These are phyloP conservation scores for Sturnira hondurensis DNA, from an alignment of 2,113 vertebrate genomes.

Conservation along the genomic window DNA sequence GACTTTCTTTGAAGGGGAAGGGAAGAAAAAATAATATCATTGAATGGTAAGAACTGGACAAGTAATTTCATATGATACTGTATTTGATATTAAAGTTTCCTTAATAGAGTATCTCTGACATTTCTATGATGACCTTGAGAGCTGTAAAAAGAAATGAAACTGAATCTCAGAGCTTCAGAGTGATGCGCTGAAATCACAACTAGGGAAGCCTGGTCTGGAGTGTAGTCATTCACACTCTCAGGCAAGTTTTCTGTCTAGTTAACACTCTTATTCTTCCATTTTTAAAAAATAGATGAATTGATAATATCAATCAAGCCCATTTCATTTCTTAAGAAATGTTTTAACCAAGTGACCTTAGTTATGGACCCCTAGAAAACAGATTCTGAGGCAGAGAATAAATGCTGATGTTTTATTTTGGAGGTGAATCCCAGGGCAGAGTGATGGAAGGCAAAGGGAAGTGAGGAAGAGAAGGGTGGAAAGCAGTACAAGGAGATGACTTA, in stretches of 20 bases:
- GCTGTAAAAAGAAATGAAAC: not conserved
- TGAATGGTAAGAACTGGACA: not conserved
- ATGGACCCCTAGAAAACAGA: not conserved
- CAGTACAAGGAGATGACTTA: fast-evolving
- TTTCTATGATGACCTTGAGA: not conserved
- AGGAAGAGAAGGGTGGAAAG: not conserved
- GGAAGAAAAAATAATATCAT: not conserved
- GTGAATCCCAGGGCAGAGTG: not conserved
- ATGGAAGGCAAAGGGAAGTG: not conserved
- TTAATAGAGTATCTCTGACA: not conserved
- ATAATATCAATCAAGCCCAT: not conserved
- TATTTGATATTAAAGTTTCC: not conserved
- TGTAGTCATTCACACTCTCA: not conserved
- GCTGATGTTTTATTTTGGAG: not conserved
- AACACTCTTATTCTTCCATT: not conserved
- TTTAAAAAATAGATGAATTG: not conserved
- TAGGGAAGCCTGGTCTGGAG: not conserved
- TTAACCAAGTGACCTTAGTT: not conserved
- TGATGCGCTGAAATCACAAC: not conserved
- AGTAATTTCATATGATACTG: not conserved
- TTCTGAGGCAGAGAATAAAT: not conserved
- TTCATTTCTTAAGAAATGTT: not conserved
- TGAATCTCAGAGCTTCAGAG: not conserved
- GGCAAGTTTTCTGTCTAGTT: not conserved
- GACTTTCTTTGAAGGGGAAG: not conserved